phyloP scores from a whole-genome alignment of 2,113 vertebrate species.

The Pteropus alecto region DNA sequence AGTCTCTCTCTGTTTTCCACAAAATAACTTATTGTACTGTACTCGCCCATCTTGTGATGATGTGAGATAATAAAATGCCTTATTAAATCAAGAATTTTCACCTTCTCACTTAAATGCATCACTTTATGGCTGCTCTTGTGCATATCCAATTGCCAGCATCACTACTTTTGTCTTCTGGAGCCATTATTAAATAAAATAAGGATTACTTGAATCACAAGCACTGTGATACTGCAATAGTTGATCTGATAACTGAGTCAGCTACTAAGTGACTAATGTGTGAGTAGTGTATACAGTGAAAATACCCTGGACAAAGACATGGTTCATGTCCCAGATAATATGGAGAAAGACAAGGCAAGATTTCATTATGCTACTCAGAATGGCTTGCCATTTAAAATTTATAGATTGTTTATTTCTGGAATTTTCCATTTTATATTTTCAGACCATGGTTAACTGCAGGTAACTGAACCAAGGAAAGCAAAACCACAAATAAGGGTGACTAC shows the following conservation, averaged over 20 bases:
- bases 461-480: neutral
- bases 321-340: no score
- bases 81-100: neutral
- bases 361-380: neutral
- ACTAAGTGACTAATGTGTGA: neutral
- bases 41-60: neutral
- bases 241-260: neutral
- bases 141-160: neutral
- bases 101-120: neutral
- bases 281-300: neutral
- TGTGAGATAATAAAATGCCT: neutral
- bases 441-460: neutral
- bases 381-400: neutral
- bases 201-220: neutral
- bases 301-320: neutral
- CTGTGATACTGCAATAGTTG: neutral
- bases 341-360: neutral
- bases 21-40: neutral
- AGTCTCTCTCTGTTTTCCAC: no score
- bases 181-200: neutral
- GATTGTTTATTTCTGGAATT: neutral
- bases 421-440: neutral
- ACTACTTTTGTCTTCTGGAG: neutral
- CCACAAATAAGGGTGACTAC: neutral
- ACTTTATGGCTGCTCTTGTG: neutral